These are phyloP conservation scores for Grantiella picta DNA, from an alignment of 2,113 vertebrate species.

Conservation along the genomic window DNA sequence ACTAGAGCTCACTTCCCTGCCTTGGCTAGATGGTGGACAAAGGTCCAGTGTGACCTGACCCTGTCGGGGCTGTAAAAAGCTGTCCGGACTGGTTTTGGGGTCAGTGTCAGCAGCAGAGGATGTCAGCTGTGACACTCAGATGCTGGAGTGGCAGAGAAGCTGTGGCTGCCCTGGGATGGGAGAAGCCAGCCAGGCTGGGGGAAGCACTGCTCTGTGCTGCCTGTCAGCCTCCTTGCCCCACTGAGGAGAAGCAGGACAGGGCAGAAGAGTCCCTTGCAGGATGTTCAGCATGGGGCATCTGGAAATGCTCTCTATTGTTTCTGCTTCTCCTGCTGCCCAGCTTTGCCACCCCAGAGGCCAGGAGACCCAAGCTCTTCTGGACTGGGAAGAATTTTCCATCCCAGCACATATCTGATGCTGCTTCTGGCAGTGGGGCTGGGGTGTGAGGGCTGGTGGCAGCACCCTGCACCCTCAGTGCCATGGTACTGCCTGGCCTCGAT, in stretches of 20 bases:
- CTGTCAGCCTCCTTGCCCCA: rapidly evolving
- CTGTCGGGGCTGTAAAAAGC: neutral
- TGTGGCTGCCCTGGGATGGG: neutral
- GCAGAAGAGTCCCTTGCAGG: neutral
- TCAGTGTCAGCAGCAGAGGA: neutral
- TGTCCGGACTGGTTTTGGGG: neutral
- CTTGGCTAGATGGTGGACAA: rapidly evolving
- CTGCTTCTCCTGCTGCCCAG: neutral
- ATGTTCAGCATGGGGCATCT: neutral
- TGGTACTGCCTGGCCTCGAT: rapidly evolving
- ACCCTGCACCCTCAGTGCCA: rapidly evolving
- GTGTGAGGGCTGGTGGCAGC: neutral
- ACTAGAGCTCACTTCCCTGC: neutral
- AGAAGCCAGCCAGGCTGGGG: neutral
- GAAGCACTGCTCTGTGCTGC: rapidly evolving
- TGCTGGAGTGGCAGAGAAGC: neutral
- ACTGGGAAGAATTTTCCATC: neutral
- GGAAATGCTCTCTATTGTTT: neutral
- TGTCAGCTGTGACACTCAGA: neutral
- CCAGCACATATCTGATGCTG: neutral
- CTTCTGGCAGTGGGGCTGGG: neutral
- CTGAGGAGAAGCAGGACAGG: rapidly evolving
- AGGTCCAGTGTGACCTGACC: neutral
- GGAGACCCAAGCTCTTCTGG: neutral
- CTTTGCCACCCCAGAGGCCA: neutral